Conservation (phyloP, 2,797 vertebrate species). For the Mormyrops boulengeri region DNA sequence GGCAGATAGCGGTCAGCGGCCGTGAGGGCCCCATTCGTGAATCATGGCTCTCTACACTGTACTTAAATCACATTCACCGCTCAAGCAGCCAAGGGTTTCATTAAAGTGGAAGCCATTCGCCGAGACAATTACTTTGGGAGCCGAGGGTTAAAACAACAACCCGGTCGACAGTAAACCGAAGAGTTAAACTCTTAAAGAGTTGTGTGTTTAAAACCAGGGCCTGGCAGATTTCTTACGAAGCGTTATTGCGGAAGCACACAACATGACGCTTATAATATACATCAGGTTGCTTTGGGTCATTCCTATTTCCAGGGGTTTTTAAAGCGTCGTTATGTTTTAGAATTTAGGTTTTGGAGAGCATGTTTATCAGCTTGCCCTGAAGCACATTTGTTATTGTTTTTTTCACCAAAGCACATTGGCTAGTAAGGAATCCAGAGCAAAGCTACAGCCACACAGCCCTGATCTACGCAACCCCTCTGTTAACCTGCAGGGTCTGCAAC, state of each 20-base stretch:
- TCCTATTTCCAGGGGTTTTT: not conserved
- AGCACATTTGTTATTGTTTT: not conserved
- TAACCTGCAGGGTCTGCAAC: not conserved
- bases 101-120: conserved; percentile 66
- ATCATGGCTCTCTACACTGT: conserved; percentile 67
- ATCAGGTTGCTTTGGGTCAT: not conserved
- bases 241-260: not conserved
- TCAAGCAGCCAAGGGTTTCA: conserved; percentile 74
- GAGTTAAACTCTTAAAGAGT: conserved; percentile 4
- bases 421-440: not conserved
- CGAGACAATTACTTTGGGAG: conserved; percentile 67
- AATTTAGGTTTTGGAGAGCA: not conserved
- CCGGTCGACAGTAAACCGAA: not conserved
- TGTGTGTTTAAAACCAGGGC: not conserved
- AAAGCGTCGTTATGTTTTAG: not conserved
- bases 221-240: not conserved
- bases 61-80: conserved; percentile 72
- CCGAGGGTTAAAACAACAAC: conserved; percentile 53
- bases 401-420: not conserved
- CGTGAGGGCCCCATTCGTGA: conserved; percentile 70
- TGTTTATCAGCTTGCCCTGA: not conserved
- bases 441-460: not conserved
- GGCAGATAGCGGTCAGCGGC: conserved; percentile 63
- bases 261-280: not conserved
- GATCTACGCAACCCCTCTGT: not conserved